phyloP scores from a whole-genome alignment of 2,888 invertebrate genomes.

The Trichacis sp. region DNA sequence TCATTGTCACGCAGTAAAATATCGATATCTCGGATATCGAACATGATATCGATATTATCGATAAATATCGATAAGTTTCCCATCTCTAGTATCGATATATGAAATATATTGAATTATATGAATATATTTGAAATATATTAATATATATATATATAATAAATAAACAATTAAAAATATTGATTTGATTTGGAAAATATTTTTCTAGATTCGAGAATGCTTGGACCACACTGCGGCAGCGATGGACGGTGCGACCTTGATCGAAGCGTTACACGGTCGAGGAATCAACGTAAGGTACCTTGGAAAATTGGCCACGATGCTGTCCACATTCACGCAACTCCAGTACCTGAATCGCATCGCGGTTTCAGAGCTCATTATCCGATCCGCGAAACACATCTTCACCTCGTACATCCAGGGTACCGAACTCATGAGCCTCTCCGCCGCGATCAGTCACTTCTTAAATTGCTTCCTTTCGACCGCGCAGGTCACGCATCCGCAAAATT shows the following conservation, averaged over 20 bases:
- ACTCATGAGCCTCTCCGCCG: constrained; percentile 89
- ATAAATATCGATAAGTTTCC: too few species aligned
- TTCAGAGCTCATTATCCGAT: constrained; percentile 88
- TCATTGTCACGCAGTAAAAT: too few species aligned
- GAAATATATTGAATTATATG: too few species aligned
- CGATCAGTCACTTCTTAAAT: constrained; percentile 96
- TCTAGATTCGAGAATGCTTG: constrained; percentile 86
- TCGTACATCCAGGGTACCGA: constrained; percentile 91
- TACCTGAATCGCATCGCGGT: constrained; percentile 92
- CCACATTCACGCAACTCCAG: constrained; percentile 82
- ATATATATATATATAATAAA: too few species aligned
- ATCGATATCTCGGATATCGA: too few species aligned
- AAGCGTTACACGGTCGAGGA: constrained; percentile 94
- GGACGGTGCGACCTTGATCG: constrained; percentile 93
- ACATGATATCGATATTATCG: too few species aligned
- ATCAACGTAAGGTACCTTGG: constrained; percentile 98
- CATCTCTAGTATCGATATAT: too few species aligned
- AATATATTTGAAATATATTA: too few species aligned
- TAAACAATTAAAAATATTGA: too few species aligned
- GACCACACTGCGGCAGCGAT: constrained; percentile 94
- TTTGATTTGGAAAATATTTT: constrained; percentile 2
- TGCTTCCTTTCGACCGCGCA: constrained; percentile 88
- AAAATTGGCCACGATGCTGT: constrained; percentile 85
- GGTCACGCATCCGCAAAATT: constrained; percentile 76
- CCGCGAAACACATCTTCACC: constrained; percentile 95